phyloP scores from a whole-genome alignment of 2,797 vertebrate genomes.

The Gymnothorax javanicus region DNA sequence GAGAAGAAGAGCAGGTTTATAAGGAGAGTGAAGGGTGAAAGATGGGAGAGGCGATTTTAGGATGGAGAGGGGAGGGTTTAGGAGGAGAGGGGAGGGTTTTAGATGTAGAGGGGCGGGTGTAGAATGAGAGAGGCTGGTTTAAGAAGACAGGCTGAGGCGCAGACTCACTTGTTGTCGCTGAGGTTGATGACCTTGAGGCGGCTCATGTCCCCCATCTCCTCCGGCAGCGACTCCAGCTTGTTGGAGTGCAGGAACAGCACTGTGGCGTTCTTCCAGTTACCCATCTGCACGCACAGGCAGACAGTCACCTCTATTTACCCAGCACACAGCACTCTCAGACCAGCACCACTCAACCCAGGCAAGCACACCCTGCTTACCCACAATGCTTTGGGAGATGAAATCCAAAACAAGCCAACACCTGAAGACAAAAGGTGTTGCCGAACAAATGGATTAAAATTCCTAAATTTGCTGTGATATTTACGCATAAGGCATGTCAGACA shows the following conservation, averaged over 20 bases:
- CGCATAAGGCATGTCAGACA: not conserved
- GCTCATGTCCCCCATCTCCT: slow-evolving; percentile 98
- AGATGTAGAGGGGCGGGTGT: not conserved
- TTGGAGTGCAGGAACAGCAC: slow-evolving; percentile 96
- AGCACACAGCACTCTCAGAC: not conserved
- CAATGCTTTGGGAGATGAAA: not conserved
- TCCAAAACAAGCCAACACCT: no score
- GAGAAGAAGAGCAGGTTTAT: not conserved
- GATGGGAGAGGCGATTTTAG: no score
- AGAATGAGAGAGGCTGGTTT: not conserved
- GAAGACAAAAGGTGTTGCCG: no score
- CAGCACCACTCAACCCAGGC: not conserved
- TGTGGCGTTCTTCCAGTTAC: slow-evolving; percentile 89
- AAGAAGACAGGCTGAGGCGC: not conserved
- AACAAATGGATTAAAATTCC: not conserved
- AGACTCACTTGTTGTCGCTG: slow-evolving; percentile 89
- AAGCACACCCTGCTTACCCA: not conserved
- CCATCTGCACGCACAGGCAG: slow-evolving; percentile 76
- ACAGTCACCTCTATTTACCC: not conserved
- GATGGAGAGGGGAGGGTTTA: no score
- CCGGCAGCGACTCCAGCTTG: slow-evolving; percentile 90
- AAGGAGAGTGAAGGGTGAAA: no score
- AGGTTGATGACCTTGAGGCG: slow-evolving; percentile 97
- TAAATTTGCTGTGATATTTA: not conserved
- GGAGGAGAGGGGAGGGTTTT: no score